phyloP scores from a whole-genome alignment of 2,113 vertebrate species.

The Elgaria multicarinata region DNA sequence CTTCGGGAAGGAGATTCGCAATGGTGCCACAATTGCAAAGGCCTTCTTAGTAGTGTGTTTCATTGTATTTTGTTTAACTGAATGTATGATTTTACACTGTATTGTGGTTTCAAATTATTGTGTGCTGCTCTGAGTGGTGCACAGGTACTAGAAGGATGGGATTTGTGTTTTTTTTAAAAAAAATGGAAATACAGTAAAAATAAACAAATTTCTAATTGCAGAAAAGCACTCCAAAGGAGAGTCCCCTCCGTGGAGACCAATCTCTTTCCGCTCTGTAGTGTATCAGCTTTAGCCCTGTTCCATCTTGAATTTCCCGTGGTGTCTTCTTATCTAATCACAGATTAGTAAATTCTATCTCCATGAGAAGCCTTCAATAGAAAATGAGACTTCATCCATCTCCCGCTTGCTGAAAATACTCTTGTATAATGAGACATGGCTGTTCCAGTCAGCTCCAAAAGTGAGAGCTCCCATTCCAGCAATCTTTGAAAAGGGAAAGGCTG shows the following conservation, averaged over 20 bases:
- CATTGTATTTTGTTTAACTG: not conserved
- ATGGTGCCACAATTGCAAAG: too few relatives aligned
- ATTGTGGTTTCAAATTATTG: not conserved
- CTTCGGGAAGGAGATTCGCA: too few relatives aligned
- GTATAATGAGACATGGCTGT: conserved; percentile 26
- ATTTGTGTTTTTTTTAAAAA: too few relatives aligned
- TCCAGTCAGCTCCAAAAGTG: conserved; percentile 34
- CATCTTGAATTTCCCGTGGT: conserved; percentile 56
- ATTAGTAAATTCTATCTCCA: conserved; percentile 34
- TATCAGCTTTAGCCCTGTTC: not conserved
- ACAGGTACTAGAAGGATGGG: not conserved
- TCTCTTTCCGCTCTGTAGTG: conserved; percentile 34
- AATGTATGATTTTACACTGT: not conserved
- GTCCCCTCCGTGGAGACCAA: conserved; percentile 23
- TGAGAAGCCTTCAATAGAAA: conserved; percentile 47
- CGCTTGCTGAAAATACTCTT: conserved; percentile 52
- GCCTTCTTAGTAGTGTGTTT: too few relatives aligned
- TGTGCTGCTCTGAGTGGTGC: not conserved
- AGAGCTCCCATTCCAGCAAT: not conserved
- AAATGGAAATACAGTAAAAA: not conserved
- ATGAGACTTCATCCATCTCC: conserved; percentile 36
- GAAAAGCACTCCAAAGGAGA: conserved; percentile 21
- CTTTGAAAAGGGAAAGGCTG: conserved; percentile 20
- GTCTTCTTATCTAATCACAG: conserved; percentile 51
- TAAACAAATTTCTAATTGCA: conserved; percentile 2